These are phyloP conservation scores for Pyrgus malvae DNA, from an alignment of 2,888 invertebrate genomes.

Conservation along the genomic window DNA sequence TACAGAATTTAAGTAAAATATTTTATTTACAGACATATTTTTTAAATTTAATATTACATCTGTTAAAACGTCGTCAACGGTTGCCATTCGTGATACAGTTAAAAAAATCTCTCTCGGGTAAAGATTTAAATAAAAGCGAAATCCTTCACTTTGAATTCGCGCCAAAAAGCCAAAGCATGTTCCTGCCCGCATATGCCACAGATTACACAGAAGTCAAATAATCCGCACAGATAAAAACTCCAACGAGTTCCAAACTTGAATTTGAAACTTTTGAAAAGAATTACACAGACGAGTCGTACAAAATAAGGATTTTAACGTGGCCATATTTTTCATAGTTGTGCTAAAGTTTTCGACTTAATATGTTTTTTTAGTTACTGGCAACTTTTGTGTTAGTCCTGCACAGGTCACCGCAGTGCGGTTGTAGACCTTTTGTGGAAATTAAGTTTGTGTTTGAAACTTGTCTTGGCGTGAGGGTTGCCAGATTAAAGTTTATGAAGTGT, in stretches of 20 bases:
- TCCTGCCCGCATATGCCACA: conserved; percentile 24
- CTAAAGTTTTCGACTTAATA: conserved; percentile 24
- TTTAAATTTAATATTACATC: neutral
- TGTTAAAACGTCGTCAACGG: neutral
- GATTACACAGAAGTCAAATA: conserved; percentile 27
- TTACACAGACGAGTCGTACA: conserved; percentile 23
- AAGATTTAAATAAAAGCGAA: conserved; percentile 21
- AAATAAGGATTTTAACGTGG: conserved; percentile 22
- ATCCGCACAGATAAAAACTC: conserved; percentile 22
- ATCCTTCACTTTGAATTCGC: conserved; percentile 27
- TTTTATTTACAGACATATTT: no score
- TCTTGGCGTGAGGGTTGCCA: conserved; percentile 21
- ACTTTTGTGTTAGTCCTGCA: conserved; percentile 31
- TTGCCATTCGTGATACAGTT: neutral
- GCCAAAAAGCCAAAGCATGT: conserved; percentile 28
- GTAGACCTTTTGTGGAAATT: conserved; percentile 34
- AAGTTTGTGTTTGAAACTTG: conserved; percentile 30
- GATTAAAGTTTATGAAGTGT: conserved; percentile 10
- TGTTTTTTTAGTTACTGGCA: conserved; percentile 27
- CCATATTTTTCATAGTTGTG: conserved; percentile 27
- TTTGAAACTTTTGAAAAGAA: conserved; percentile 26
- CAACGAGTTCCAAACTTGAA: conserved; percentile 20
- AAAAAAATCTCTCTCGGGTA: conserved; percentile 6
- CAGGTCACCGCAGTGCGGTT: conserved; percentile 36
- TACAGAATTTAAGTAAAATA: no score